phyloP scores from a whole-genome alignment of 2,113 vertebrate species.

The Plotosus lineatus region DNA sequence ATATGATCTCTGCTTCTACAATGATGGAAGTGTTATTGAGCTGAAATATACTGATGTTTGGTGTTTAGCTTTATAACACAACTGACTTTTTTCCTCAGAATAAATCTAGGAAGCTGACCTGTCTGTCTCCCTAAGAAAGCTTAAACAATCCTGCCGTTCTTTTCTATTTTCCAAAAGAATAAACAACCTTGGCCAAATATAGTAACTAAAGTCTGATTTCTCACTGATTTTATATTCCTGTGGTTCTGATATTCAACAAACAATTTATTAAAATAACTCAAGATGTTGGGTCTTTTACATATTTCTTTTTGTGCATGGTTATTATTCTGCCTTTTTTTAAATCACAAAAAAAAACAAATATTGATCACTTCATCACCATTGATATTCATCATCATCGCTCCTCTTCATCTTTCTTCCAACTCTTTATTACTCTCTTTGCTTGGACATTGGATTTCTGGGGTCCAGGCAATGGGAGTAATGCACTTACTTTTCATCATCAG shows the following conservation, averaged over 20 bases:
- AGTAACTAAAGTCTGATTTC: not conserved
- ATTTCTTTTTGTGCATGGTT: not conserved
- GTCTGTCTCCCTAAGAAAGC: constrained; percentile 32
- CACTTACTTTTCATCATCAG: too few relatives aligned
- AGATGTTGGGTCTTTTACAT: not conserved
- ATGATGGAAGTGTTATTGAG: constrained; percentile 13
- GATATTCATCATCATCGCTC: too few relatives aligned
- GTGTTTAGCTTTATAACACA: constrained; percentile 7
- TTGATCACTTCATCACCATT: too few relatives aligned
- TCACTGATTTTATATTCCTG: constrained; percentile 8
- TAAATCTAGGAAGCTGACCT: constrained; percentile 7
- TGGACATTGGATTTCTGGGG: too few relatives aligned
- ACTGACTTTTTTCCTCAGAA: constrained; percentile 9
- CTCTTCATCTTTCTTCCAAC: too few relatives aligned
- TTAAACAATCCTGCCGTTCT: constrained; percentile 41
- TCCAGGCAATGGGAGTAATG: too few relatives aligned
- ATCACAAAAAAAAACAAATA: too few relatives aligned
- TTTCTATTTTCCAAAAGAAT: constrained; percentile 36
- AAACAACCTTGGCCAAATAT: constrained; percentile 37
- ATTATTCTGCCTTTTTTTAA: too few relatives aligned
- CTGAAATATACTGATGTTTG: constrained; percentile 15
- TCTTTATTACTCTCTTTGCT: too few relatives aligned
- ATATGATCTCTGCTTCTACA: constrained; percentile 1
- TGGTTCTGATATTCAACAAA: not conserved
- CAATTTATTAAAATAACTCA: too few relatives aligned